Conservation (phyloP, 2,797 vertebrate genomes). For the Lophura swinhoii region DNA sequence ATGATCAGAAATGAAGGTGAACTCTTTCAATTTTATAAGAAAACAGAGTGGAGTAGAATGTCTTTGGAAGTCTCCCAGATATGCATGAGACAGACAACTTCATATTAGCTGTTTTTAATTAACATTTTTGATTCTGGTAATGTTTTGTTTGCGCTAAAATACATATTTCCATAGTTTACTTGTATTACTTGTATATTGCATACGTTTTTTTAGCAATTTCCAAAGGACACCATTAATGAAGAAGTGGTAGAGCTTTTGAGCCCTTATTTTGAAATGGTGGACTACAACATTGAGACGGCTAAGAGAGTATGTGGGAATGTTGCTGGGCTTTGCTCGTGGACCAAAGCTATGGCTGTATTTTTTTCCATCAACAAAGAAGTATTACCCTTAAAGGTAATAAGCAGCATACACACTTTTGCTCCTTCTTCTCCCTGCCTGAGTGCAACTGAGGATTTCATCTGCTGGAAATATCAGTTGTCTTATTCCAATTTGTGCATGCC, state of each 20-base stretch:
- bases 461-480: background rate
- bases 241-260: constrained; percentile 92
- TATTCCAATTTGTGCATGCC: background rate
- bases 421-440: background rate
- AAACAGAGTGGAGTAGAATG: background rate
- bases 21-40: background rate
- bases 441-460: background rate
- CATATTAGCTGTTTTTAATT: background rate
- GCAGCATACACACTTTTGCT: background rate
- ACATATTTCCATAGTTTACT: background rate
- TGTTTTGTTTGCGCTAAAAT: background rate
- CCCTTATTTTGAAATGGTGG: constrained; percentile 93
- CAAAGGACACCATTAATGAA: constrained; percentile 94
- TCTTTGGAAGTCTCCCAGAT: background rate
- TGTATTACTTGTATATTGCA: background rate
- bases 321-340: constrained; percentile 96
- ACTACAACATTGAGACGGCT: constrained; percentile 97
- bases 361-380: constrained; percentile 98
- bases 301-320: constrained; percentile 94
- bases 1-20: background rate
- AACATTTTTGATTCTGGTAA: background rate
- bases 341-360: constrained; percentile 95
- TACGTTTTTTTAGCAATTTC: constrained; percentile 87
- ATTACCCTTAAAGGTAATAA: constrained; percentile 91
- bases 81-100: background rate